phyloP scores from a whole-genome alignment of 2,888 invertebrate genomes.

The Oscheius sp. region DNA sequence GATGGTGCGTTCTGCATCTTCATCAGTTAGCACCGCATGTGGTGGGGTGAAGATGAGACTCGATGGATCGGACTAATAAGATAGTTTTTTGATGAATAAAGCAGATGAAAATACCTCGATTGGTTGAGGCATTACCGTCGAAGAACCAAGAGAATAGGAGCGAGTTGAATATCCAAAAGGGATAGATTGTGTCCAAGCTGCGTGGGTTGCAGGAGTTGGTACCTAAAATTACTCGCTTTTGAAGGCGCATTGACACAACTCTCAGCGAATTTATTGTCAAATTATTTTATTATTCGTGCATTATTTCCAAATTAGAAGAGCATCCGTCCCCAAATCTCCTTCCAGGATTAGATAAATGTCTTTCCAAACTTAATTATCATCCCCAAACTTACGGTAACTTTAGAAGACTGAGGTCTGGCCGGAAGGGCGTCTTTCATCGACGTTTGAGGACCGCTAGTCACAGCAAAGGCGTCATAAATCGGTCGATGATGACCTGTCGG shows the following conservation, averaged over 20 bases:
- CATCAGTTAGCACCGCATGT: constrained; percentile 35
- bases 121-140: constrained; percentile 2
- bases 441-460: not conserved
- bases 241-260: not conserved
- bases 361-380: not conserved
- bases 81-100: not conserved
- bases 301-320: not conserved
- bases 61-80: constrained; percentile 15
- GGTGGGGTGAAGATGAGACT: constrained; percentile 52
- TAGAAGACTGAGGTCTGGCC: constrained; percentile 5
- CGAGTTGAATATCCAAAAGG: not conserved
- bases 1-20: constrained; percentile 1
- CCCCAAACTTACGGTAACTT: not conserved
- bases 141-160: not conserved
- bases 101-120: not conserved
- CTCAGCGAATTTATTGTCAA: not conserved
- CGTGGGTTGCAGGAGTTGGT: not conserved
- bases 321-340: not conserved
- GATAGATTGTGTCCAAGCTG: not conserved
- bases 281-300: not conserved
- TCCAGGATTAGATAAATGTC: not conserved
- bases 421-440: constrained; percentile 2
- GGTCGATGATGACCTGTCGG: constrained; percentile 11
- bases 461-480: constrained; percentile 21
- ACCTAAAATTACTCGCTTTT: not conserved